Conservation (phyloP, 1,140 invertebrate species). For the Apis dorsata region DNA sequence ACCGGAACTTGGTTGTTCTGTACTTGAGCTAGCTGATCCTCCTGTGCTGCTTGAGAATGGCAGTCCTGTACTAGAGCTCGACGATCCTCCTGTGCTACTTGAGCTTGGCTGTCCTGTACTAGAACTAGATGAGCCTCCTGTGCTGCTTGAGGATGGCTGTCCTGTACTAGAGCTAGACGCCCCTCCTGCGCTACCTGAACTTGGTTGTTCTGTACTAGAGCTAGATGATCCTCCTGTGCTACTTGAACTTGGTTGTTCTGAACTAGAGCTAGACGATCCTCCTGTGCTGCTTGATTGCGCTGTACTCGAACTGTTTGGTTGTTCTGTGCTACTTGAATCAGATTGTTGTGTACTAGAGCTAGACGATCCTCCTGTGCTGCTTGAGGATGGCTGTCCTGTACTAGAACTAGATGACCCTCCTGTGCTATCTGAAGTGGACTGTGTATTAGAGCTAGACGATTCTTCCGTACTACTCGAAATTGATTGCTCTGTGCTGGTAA, state of each 20-base stretch:
- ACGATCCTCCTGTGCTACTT: not conserved
- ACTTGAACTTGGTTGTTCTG: not conserved
- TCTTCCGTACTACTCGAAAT: accelerated
- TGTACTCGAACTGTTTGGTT: not conserved
- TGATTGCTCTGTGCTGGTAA: not conserved
- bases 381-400: not conserved
- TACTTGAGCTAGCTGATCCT: too few relatives aligned
- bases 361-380: too few relatives aligned
- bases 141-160: not conserved
- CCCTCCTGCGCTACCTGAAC: too few relatives aligned
- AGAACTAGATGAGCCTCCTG: too few relatives aligned
- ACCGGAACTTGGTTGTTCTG: not conserved
- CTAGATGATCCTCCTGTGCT: not conserved
- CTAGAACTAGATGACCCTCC: not conserved
- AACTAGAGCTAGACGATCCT: too few relatives aligned
- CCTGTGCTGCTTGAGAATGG: not conserved
- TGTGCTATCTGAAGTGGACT: not conserved
- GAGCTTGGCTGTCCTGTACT: not conserved
- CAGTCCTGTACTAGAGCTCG: not conserved
- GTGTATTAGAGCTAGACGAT: too few relatives aligned
- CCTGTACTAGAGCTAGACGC: too few relatives aligned
- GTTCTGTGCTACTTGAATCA: not conserved
- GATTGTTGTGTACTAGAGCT: not conserved
- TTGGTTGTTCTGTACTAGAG: not conserved
- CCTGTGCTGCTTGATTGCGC: not conserved